phyloP scores from a whole-genome alignment of 2,888 invertebrate genomes.

The Argyresthia albistria region DNA sequence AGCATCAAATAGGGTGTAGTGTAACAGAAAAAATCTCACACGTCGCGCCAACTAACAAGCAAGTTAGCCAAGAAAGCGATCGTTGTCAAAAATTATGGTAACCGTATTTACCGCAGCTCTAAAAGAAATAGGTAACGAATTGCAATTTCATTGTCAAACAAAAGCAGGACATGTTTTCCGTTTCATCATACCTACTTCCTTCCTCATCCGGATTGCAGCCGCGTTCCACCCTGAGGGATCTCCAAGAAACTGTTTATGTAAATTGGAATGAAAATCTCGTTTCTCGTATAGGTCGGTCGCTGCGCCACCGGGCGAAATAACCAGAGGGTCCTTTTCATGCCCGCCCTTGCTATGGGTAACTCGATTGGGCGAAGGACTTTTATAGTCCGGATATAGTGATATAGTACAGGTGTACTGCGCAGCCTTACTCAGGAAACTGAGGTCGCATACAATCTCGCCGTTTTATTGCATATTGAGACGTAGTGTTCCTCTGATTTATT shows the following conservation, averaged over 20 bases:
- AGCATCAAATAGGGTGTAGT: too few species aligned
- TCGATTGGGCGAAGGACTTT: conserved; percentile 54
- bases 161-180: too few species aligned
- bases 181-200: too few species aligned
- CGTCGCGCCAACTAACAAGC: too few species aligned
- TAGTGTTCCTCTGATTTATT: conserved; percentile 56
- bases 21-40: too few species aligned
- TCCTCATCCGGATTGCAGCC: too few species aligned
- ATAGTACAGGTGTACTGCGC: conserved; percentile 65
- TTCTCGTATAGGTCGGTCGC: conserved; percentile 13
- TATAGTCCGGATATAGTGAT: conserved; percentile 61
- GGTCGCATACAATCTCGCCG: conserved; percentile 46
- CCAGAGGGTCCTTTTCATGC: conserved; percentile 46
- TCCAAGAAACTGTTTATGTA: conserved; percentile 47
- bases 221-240: conserved; percentile 12
- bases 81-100: too few species aligned
- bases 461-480: conserved; percentile 71
- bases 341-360: conserved; percentile 41
- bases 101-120: too few species aligned
- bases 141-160: too few species aligned
- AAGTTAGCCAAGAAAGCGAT: too few species aligned
- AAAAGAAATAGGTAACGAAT: too few species aligned
- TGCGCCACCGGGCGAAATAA: conserved; percentile 29
- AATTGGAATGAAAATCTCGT: conserved; percentile 37
- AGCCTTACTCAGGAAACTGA: conserved; percentile 40